Evolutionary conservation across 2,113 vertebrate species (phyloP).

Genomic region (Carollia perspicillata): DNA sequence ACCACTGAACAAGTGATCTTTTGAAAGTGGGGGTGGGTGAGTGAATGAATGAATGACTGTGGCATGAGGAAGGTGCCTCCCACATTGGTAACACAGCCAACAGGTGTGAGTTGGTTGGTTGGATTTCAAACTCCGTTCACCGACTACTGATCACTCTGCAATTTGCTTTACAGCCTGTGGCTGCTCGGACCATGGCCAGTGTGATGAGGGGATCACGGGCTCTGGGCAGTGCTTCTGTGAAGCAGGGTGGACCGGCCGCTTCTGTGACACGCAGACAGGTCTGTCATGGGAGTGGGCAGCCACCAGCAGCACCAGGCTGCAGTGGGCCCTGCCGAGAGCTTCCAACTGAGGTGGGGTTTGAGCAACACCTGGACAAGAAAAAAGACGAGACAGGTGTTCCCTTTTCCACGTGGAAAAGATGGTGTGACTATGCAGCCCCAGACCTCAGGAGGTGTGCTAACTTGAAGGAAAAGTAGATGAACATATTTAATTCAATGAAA

Average conservation of each 20-base stretch:
- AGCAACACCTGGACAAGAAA: background rate
- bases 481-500: background rate
- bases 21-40: background rate
- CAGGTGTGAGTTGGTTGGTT: background rate
- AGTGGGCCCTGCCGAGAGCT: accelerated
- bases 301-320: accelerated
- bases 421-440: background rate
- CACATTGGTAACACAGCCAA: accelerated
- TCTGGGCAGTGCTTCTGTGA: conserved; percentile 91
- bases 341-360: background rate
- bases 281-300: conserved; percentile 61
- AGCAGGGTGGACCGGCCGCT: conserved; percentile 88
- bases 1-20: background rate
- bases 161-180: conserved; percentile 84
- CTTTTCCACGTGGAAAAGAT: background rate
- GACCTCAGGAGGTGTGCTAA: background rate
- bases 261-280: conserved; percentile 88
- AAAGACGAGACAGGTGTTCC: background rate
- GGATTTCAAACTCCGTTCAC: background rate
- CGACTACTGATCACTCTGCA: background rate
- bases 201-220: conserved; percentile 86
- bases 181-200: conserved; percentile 88
- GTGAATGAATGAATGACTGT: background rate
- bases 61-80: background rate
- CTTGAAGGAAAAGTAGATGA: background rate